These are phyloP conservation scores for Phoxinus dragarum DNA, from an alignment of 2,797 vertebrate genomes.

Conservation along the genomic window DNA sequence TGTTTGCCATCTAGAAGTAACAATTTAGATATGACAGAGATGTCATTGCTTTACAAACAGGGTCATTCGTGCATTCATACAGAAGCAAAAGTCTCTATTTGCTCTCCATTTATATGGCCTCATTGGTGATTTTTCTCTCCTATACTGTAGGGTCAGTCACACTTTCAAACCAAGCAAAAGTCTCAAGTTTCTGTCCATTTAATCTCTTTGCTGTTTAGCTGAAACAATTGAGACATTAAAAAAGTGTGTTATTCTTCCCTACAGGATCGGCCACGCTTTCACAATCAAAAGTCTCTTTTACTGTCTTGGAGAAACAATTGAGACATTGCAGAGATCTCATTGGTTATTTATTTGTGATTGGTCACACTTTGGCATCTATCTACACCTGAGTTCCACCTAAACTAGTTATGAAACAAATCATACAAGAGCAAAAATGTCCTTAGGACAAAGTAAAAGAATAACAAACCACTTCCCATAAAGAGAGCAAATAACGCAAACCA, in stretches of 20 bases:
- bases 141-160: neutral
- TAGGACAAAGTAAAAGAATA: slow-evolving; percentile 3
- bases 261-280: neutral
- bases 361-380: neutral
- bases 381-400: slow-evolving; percentile 3
- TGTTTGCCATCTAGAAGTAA: neutral
- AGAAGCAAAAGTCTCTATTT: neutral
- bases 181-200: neutral
- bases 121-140: neutral
- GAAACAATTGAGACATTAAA: neutral
- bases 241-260: neutral
- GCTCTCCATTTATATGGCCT: neutral
- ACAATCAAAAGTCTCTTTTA: neutral
- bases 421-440: neutral
- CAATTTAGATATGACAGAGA: neutral
- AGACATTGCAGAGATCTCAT: neutral
- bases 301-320: neutral
- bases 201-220: neutral
- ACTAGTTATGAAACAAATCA: neutral
- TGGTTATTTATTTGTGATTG: neutral
- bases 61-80: neutral
- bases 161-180: slow-evolving; percentile 3
- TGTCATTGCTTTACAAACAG: neutral
- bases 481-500: slow-evolving; percentile 51
- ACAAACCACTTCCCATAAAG: slow-evolving; percentile 45